These are phyloP conservation scores for Entomobrya proxima DNA, from an alignment of 2,888 invertebrate species.

Conservation along the genomic window DNA sequence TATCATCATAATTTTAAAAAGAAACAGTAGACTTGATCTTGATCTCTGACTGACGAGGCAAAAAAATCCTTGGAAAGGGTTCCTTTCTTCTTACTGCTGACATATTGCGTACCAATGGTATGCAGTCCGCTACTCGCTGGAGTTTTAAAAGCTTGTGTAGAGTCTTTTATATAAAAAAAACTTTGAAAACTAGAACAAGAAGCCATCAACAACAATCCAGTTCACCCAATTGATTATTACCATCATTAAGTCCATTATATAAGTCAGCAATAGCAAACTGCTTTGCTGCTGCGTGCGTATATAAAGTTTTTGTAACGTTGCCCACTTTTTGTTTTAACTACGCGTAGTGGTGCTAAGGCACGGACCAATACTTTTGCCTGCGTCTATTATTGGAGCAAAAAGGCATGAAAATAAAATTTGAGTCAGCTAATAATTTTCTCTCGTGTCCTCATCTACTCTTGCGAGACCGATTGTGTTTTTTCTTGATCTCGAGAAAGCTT, in stretches of 20 bases:
- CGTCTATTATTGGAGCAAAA: background rate
- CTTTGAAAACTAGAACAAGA: background rate
- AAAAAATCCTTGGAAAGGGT: conserved; percentile 53
- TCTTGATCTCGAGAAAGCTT: background rate
- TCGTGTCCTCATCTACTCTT: conserved; percentile 12
- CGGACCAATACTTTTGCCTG: background rate
- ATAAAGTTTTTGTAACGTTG: background rate
- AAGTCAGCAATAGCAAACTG: background rate
- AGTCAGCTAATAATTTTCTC: conserved; percentile 32
- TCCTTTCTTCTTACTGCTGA: conserved; percentile 21
- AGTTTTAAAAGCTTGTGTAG: background rate
- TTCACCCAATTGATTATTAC: conserved; percentile 61
- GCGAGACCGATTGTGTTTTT: background rate
- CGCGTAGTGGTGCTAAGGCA: background rate
- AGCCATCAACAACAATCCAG: conserved; percentile 24
- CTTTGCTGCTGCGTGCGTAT: background rate
- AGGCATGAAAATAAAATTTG: background rate
- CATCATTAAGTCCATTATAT: conserved; percentile 6
- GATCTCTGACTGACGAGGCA: conserved; percentile 48
- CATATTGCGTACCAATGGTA: conserved; percentile 1
- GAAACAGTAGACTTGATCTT: conserved; percentile 53
- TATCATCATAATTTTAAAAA: conserved; percentile 45
- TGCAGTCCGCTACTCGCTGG: background rate
- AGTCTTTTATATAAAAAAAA: background rate
- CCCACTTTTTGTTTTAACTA: background rate